Evolutionary conservation across 2,113 vertebrate genomes (phyloP), one percentile per base, ranked within the genome.

Genomic region (Solenodon paradoxus): DNA sequence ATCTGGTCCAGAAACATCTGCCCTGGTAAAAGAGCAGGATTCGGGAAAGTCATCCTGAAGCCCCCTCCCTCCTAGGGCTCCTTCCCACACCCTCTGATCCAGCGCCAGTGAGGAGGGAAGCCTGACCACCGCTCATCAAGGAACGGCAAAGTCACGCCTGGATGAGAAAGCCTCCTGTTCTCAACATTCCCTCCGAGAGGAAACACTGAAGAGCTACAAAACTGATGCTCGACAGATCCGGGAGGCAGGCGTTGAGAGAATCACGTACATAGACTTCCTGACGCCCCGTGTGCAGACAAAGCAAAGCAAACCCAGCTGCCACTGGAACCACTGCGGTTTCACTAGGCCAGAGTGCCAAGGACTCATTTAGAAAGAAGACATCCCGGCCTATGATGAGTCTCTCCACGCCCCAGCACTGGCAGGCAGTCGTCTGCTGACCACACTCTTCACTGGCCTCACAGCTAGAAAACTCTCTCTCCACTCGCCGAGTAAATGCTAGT

Each of bases 1-100:
- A 94, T 95, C 84, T 79, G 95, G 45, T 64, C 45, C 66, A 32
- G 79, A 89, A 72, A 30, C 90, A 86, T 94, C 28, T 32, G 63
- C 51, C 79, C 80, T 87, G 84, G 69, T 28, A 13, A 49, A 47
- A 69, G 10, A 74, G 68, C 68, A 89, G 47, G 95, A n/a, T n/a
- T n/a, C n/a, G 20, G 20, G 26, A 42, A 38, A 19, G 26, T 83
- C 55, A 55, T 7, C 24, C 26, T 22, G 45, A 28, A 1, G 32
- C 49, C n/a, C 20, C 42, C 20, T 6, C 42, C 20, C 8, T 66
- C 13, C 47, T 10, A 12, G 38, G 40, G 17, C 15, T 15, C 53
- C 16, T 22, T 32, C 20, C 38, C 10, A 35, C 20, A 28, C 53
- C 13, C 38, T 51, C 30, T 26, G 22, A n/a, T 10, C 42, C 40